phyloP scores from a whole-genome alignment of 2,797 vertebrate genomes.

The Arctocebus calabarensis region DNA sequence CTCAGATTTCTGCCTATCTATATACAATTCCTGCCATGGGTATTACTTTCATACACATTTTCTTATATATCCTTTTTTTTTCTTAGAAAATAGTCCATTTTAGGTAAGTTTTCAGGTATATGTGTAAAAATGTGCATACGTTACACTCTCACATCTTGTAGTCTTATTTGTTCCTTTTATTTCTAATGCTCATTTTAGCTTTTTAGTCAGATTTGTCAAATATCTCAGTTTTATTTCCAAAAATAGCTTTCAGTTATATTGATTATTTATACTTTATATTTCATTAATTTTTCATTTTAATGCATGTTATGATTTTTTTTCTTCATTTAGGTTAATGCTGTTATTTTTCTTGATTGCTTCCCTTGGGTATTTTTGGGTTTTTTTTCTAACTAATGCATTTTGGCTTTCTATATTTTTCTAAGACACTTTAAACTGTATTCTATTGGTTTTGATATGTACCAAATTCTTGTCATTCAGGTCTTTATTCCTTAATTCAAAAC shows the following conservation, averaged over 20 bases:
- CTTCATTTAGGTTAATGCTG: not conserved
- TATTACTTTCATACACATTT: not conserved
- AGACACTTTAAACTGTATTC: not conserved
- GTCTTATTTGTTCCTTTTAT: not conserved
- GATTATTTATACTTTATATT: not conserved
- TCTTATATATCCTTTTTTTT: not conserved
- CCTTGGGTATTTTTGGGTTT: not conserved
- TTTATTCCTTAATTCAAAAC: not conserved
- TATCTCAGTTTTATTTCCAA: not conserved
- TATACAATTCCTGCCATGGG: not conserved
- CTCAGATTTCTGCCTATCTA: not conserved
- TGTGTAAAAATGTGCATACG: not conserved
- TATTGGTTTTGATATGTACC: not conserved
- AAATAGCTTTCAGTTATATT: not conserved
- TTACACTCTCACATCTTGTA: not conserved
- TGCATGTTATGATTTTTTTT: not conserved
- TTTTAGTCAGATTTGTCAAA: slow-evolving; percentile 22
- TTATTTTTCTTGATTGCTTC: not conserved
- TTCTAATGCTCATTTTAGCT: not conserved
- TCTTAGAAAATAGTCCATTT: not conserved
- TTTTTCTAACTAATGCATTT: not conserved
- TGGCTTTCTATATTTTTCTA: not conserved
- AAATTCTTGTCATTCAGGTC: not conserved
- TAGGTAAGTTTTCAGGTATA: not conserved
- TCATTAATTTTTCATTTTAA: slow-evolving; percentile 29